phyloP scores from a whole-genome alignment of 1,140 invertebrate genomes.

The Drosophila repletoides region DNA sequence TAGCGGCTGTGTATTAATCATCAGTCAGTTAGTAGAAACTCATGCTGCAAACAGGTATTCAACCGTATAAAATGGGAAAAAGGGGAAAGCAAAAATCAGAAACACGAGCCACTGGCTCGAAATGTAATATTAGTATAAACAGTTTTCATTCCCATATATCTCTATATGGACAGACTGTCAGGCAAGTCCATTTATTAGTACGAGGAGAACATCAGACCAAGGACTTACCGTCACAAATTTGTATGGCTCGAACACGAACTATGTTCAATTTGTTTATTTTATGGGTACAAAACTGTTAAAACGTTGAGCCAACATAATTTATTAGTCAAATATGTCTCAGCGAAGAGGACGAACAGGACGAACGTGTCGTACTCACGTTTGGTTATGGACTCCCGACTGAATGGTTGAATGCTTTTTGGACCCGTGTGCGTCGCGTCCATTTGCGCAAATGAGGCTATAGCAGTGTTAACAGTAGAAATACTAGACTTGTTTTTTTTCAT shows the following conservation, averaged over 20 bases:
- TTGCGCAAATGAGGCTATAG: constrained; percentile 18
- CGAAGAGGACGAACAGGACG: too few species aligned
- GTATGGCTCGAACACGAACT: constrained; percentile 8
- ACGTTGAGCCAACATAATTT: constrained; percentile 44
- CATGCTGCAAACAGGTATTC: too few species aligned
- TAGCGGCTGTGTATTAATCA: too few species aligned
- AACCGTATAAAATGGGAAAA: too few species aligned
- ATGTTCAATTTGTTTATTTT: constrained; percentile 41
- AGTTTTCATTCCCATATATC: too few species aligned
- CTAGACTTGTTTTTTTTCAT: not conserved
- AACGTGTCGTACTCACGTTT: not conserved
- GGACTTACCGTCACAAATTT: constrained; percentile 36
- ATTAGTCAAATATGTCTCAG: constrained; percentile 23
- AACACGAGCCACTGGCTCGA: too few species aligned
- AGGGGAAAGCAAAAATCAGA: too few species aligned
- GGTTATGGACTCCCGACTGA: not conserved
- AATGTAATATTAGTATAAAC: too few species aligned
- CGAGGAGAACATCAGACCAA: too few species aligned
- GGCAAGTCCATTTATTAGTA: constrained; percentile 1
- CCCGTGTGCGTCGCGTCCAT: constrained; percentile 17
- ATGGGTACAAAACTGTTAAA: constrained; percentile 37
- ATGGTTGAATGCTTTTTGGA: constrained; percentile 14
- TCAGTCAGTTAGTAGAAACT: too few species aligned
- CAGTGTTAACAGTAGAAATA: constrained; percentile 1
- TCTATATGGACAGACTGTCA: not conserved